Evolutionary conservation across 2,888 invertebrate species (phyloP), one percentile per base, ranked within the genome.

Genomic region (Xanthorhoe spadicearia): DNA sequence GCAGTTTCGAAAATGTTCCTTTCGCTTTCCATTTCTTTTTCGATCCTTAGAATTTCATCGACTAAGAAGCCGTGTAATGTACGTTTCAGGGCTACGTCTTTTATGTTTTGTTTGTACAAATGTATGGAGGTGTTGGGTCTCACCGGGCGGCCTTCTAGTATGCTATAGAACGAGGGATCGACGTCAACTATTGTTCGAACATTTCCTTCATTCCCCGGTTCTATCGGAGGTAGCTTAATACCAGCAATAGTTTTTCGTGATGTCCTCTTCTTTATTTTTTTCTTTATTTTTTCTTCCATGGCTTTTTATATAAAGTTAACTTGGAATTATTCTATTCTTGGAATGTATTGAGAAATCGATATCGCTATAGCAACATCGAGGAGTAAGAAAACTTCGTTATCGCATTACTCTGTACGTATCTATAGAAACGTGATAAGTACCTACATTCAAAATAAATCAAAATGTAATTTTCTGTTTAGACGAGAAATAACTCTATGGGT

Each of bases 81-180:
- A 70, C 88, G 79, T 71, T 90, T 92, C 17, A 92, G 71, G 1
- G 89, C 88, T 51, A 92, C 78, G 52, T 90, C 84, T 74, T 92
- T 90, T 43, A 93, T 89, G 61, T 94, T 87, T 61, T 88, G 81
- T 69, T 95, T 91, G 75, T 96, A 96, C 56, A 92, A 86, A 48
- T 87, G 81, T 58, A 94, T 85, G 17, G 94, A 94, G 54, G 93
- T 91, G 68, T 92, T 94, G 43, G 94, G 93, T 61, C 90, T 88
- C 46, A 95, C 93, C 2, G 95, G 94, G 62, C 95, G 89, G 55
- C 95, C 95, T 78, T 94, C 93, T 0, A 95, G 89, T 74, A 94
- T 87, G 0, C 94, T 90, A 77, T 94, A 96, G 80, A 94, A 96
- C n/a, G 94, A 89, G 0, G 95, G 94, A 80, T 96, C 95, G 0